These are phyloP conservation scores for Pollenia griseotomentosa DNA, from an alignment of 2,888 invertebrate genomes.

Conservation along the genomic window DNA sequence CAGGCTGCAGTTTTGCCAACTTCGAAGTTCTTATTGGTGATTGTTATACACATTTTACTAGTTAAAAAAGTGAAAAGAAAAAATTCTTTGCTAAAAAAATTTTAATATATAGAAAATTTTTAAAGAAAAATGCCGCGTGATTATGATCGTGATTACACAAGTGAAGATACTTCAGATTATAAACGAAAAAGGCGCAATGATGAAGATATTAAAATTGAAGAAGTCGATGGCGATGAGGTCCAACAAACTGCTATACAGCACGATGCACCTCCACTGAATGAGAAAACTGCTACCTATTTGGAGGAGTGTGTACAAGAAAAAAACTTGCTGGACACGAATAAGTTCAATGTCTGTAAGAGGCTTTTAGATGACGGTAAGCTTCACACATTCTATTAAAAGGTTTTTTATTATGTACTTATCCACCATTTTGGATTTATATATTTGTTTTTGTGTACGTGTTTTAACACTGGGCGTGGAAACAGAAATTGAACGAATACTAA, in stretches of 20 bases:
- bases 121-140: conserved; percentile 81
- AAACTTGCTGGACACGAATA: conserved; percentile 86
- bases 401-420: neutral
- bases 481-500: conserved; percentile 89
- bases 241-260: conserved; percentile 71
- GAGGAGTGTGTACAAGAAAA: conserved; percentile 90
- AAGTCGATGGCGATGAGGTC: conserved; percentile 74
- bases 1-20: neutral
- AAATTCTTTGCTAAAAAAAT: conserved; percentile 13
- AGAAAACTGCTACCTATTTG: conserved; percentile 91
- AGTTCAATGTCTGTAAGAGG: conserved; percentile 88
- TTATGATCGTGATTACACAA: conserved; percentile 82
- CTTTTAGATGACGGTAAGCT: conserved; percentile 89
- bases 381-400: neutral
- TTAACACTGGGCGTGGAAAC: conserved; percentile 23
- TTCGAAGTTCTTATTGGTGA: neutral
- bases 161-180: conserved; percentile 82
- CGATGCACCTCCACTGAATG: conserved; percentile 85
- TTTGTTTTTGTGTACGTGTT: neutral
- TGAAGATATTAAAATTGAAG: conserved; percentile 77
- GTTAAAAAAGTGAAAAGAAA: conserved; percentile 12
- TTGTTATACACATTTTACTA: conserved; percentile 67
- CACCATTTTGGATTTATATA: conserved; percentile 67
- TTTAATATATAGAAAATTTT: neutral
- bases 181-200: conserved; percentile 82